Percentiles rank a stretch among this genome's conserved stretches.
phyloP scores from a whole-genome alignment of 1,140 invertebrate species.

The Zaprionus taronus region DNA sequence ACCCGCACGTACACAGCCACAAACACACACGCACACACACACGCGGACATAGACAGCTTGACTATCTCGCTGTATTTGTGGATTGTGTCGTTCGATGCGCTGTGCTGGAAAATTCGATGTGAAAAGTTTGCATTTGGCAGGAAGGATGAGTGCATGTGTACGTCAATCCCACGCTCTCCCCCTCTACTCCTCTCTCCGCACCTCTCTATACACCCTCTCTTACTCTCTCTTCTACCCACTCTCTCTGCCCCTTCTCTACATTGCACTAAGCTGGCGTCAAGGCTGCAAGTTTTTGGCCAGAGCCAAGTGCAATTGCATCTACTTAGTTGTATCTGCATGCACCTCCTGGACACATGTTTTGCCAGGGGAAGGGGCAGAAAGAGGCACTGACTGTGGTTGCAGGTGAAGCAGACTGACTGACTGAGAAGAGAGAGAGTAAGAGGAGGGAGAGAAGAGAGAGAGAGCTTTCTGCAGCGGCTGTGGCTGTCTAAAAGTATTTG shows the following conservation, averaged over 20 bases:
- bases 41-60: conserved; percentile 12
- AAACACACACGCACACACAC: neutral
- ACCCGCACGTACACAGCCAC: conserved; percentile 13
- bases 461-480: conserved; percentile 17
- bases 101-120: conserved; percentile 76
- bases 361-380: neutral
- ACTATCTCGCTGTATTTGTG: conserved; percentile 26
- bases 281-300: conserved; percentile 63
- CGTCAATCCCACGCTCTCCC: neutral
- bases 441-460: no score
- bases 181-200: neutral
- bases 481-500: conserved; percentile 60
- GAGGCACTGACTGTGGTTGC: conserved; percentile 5
- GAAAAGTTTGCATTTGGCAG: conserved; percentile 73
- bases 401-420: conserved; percentile 28
- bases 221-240: no score
- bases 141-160: neutral
- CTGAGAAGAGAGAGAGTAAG: conserved; percentile 8
- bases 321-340: conserved; percentile 48
- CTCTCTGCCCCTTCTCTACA: neutral
- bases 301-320: conserved; percentile 61
- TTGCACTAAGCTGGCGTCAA: conserved; percentile 66
- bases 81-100: conserved; percentile 65
- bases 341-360: conserved; percentile 64
- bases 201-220: no score